Evolutionary conservation across 2,797 vertebrate genomes (phyloP).

Genomic region (Psittacula derbiana): DNA sequence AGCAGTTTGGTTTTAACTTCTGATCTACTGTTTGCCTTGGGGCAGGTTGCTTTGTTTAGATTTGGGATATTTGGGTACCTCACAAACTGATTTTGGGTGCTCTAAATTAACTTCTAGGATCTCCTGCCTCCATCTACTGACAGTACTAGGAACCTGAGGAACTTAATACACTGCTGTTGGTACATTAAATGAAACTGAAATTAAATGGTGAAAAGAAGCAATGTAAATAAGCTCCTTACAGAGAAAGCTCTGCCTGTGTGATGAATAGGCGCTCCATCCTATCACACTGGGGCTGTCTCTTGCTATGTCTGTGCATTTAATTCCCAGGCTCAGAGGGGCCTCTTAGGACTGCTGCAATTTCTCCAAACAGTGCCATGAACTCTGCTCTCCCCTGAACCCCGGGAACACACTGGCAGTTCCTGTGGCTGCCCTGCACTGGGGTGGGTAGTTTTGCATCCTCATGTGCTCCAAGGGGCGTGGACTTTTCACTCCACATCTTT

Average conservation of each 20-base stretch:
- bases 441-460: not conserved
- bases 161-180: not conserved
- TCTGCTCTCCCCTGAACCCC: not conserved
- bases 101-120: not conserved
- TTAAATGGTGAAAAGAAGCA: not conserved
- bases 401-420: not conserved
- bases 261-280: not conserved
- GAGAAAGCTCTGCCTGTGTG: not conserved
- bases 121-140: constrained; percentile 1
- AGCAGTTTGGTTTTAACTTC: not conserved
- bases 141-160: not conserved
- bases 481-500: not conserved
- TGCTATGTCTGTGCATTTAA: not conserved
- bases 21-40: not conserved
- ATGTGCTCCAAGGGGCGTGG: not conserved
- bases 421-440: not conserved
- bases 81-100: not conserved
- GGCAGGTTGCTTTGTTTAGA: not conserved
- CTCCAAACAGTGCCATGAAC: not conserved
- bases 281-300: not conserved
- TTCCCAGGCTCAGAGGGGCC: not conserved
- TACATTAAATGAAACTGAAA: not conserved
- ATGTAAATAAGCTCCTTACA: not conserved
- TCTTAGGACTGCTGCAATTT: not conserved
- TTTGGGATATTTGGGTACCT: not conserved